Base-by-base conservation (phyloP, 2,888 invertebrate species). In the Drosophila glabriapex region DNA sequence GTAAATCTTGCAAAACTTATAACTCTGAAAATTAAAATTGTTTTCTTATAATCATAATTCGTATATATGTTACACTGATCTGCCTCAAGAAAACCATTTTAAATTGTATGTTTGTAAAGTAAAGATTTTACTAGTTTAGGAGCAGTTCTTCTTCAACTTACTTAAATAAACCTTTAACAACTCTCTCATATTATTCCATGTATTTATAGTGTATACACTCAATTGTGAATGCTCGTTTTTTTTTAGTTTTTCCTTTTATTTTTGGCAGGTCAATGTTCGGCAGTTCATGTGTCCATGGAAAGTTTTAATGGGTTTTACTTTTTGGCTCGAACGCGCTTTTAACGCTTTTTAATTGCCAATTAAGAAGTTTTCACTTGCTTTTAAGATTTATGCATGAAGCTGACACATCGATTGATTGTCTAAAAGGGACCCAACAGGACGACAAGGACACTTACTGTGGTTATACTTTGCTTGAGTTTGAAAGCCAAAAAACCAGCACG, bases 261-360 rank as follows among this genome's bases (percentile, higher is more conserved):
- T 33, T 9, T 46, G 39, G 29, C 50, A 52, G 59, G n/a, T 43
- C 19, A 68, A 69, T 68, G 68, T 61, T 67, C 58, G 64, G 67
- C 54, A 59, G 35, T 66, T 28, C 39, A 46, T 54, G 62, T 71
- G 62, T 37, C 62, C 55, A 71, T 49, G 33, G 25, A 71, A 68
- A 76, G 28, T 76, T 78, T 74, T 69, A 78, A 78, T 74, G 79
- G 58, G 14, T 39, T 62, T 67, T 28, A 62, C 49, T 72, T 72
- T 68, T 63, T 76, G 64, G 31, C 53, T 68, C 43, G 29, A 39
- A 25, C 62, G 41, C 58, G 62, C 53, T 76, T 71, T 66, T 73
- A 78, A 85, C 68, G 80, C 68, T 73, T 77, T 86, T 82, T 82
- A 85, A 89, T 85, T 89, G 87, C 70, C 85, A 86, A 84, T 86